Percentiles rank a stretch among this genome's conserved stretches.
Evolutionary conservation across 2,113 vertebrate species (phyloP).

Genomic region (Fregetta grallaria): DNA sequence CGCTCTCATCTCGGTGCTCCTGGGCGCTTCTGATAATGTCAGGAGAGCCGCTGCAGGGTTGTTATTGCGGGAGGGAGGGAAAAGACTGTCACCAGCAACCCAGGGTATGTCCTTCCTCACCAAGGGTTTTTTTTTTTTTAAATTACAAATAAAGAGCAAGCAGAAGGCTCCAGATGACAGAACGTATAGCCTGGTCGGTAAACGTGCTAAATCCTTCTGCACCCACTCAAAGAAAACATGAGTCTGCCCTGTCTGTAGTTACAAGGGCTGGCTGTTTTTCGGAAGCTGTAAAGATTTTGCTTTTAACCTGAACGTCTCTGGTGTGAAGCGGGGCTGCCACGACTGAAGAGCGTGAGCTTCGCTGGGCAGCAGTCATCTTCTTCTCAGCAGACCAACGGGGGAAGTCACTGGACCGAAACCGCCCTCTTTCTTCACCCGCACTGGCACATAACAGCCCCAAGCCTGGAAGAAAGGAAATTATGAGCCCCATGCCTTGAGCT

Average conservation of each 20-base stretch:
- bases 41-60: rapidly evolving
- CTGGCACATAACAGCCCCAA: not conserved
- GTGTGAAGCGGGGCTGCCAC: not conserved
- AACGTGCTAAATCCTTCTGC: not conserved
- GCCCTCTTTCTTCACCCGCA: not conserved
- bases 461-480: not conserved
- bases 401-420: not conserved
- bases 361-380: not conserved
- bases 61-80: not conserved
- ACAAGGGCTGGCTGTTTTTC: not conserved
- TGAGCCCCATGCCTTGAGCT: not conserved
- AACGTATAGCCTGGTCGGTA: rapidly evolving
- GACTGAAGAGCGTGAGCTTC: not conserved
- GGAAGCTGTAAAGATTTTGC: not conserved
- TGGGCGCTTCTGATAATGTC: not conserved
- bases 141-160: not conserved
- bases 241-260: not conserved
- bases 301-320: not conserved
- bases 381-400: rapidly evolving
- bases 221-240: not conserved
- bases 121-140: not conserved
- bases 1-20: rapidly evolving
- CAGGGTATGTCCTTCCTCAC: not conserved
- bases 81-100: not conserved
- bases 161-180: not conserved